Conservation (phyloP, 2,113 vertebrate genomes). For the Aphyosemion australe region DNA sequence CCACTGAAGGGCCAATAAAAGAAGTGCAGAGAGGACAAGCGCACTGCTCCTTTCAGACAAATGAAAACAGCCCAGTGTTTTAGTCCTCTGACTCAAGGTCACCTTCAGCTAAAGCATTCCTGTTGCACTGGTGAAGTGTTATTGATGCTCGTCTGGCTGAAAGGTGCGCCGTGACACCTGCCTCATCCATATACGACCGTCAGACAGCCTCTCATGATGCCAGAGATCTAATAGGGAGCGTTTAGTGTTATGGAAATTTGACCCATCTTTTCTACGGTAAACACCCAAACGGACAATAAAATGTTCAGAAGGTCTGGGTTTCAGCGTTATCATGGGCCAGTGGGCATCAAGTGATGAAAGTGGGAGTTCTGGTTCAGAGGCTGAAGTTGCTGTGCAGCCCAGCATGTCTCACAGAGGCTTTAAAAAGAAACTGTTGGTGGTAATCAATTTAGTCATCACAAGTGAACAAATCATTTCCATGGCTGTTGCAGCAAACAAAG, state of each 20-base stretch:
- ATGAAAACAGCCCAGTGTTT: slow-evolving; percentile 60
- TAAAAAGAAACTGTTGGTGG: neutral
- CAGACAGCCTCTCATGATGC: neutral
- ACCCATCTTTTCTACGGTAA: neutral
- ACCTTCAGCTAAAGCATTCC: slow-evolving; percentile 53
- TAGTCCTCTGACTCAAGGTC: slow-evolving; percentile 60
- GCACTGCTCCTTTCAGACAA: slow-evolving; percentile 71
- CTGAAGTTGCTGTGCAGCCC: neutral
- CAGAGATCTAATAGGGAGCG: neutral
- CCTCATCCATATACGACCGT: slow-evolving; percentile 19
- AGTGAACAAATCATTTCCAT: neutral
- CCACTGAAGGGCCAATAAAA: slow-evolving; percentile 71
- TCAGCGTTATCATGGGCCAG: neutral
- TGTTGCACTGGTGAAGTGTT: slow-evolving; percentile 42
- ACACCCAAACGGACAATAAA: neutral
- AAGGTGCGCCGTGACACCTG: slow-evolving; percentile 39
- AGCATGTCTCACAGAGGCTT: neutral
- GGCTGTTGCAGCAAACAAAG: neutral
- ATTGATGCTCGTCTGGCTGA: slow-evolving; percentile 56
- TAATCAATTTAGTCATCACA: neutral
- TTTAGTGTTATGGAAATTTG: neutral
- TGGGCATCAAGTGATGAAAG: neutral
- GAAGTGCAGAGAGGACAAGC: slow-evolving; percentile 55
- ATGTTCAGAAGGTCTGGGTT: neutral
- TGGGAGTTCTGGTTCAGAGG: neutral